phyloP scores from a whole-genome alignment of 2,797 vertebrate species.

The Notolepis coatsorum region DNA sequence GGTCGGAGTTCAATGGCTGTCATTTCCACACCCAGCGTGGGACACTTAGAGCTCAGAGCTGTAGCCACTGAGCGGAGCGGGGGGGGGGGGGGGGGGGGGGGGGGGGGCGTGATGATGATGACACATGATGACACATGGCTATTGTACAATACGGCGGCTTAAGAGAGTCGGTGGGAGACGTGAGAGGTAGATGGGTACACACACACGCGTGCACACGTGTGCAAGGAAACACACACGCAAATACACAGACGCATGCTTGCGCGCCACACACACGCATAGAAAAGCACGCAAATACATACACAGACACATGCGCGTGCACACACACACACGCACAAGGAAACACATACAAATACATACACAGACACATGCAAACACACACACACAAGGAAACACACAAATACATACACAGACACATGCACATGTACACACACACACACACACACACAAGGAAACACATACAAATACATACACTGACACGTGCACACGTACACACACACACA shows the following conservation, averaged over 20 bases:
- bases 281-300: background rate
- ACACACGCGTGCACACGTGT: no score
- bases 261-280: no score
- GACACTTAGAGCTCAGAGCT: no score
- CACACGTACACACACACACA: background rate
- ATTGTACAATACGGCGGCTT: slow-evolving; percentile 44
- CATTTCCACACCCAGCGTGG: slow-evolving; percentile 27
- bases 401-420: background rate
- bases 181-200: slow-evolving; percentile 7
- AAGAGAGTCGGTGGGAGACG: slow-evolving; percentile 16
- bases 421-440: background rate
- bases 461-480: background rate
- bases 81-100: no score
- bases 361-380: slow-evolving; percentile 10
- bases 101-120: no score
- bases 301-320: background rate
- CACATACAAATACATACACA: background rate
- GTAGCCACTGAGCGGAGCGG: no score
- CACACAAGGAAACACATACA: background rate
- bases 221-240: no score
- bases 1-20: slow-evolving; percentile 1
- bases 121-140: slow-evolving; percentile 24
- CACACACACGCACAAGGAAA: background rate
- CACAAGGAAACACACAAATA: slow-evolving; percentile 11
- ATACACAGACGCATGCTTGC: no score